Evolutionary conservation across 2,888 invertebrate species (phyloP), one percentile per base, ranked within the genome.

Genomic region (Amphipoea lucens): DNA sequence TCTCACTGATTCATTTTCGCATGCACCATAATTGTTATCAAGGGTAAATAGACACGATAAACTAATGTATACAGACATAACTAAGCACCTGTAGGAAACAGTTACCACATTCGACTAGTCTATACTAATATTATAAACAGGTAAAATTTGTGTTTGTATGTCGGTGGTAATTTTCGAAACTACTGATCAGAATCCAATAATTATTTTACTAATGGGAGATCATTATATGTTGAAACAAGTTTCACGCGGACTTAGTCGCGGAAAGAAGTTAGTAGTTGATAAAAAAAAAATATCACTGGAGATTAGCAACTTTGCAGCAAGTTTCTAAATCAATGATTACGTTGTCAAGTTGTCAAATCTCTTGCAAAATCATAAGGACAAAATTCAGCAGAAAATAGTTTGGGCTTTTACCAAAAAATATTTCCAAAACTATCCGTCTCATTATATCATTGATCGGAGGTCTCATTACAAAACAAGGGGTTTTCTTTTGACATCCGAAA

Each of bases 1-100:
- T 65, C 68, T 42, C 54, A 71, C 69, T 87, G 82, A 88, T 67
- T 87, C 84, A 88, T 67, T 81, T 40, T 71, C 68, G 66, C n/a
- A 74, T 40, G 51, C 42, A 60, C 48, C 67, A 78, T 57, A 57
- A 40, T 81, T 82, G 70, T 88, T 88, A 84, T 84, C 87, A 79
- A 20, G 45, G 17, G 67, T 72, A 84, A 79, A 86, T 74, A 88
- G 12, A 5, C 5, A 57, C 60, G 71, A 80, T 78, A 79, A 73
- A 78, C 14, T 45, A 51, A 11, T 45, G 12, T 29, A 45, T 42
- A 75, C n/a, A 70, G 62, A 81, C 17, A 23, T 40, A 72, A 71
- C 29, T 40, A 48, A 17, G 45, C 9, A 20, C 12, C 2, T 29
- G 20, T 40, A 45, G n/a, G 29, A 36, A 14, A n/a, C 57, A 20